Base-by-base conservation (phyloP, 2,888 invertebrate species). In the Pseudococcus viburni region DNA sequence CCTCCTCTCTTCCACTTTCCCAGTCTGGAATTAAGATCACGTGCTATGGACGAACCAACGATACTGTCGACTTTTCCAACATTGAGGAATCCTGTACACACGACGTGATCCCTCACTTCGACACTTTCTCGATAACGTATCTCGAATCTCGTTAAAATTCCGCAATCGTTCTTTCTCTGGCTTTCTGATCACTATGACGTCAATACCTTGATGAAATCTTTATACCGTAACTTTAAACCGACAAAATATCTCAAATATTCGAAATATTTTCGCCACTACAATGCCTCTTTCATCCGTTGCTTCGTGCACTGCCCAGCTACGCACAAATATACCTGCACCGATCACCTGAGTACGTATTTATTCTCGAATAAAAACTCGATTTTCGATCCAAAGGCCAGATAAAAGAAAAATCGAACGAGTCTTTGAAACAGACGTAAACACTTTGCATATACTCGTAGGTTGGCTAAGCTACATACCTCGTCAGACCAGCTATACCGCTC, bases 401-500 rank as follows among this genome's bases (percentile, higher is more conserved):
- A 64, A 59, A 64, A 64, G 19, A 64, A 64, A 64, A 64, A 3
- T 17, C 8, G 64, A 64, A 64, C 64, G 1, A 64, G 22, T 64
- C 22, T 59, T 59, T 4, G 11, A 22, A 22, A 11, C 22, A 3
- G 22, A 22, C 22, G 22, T 22, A 64, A 12, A 64, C 4, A 64
- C 22, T 22, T 15, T 0, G 22, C n/a, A 42, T 42, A 33, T 42
- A 5, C 6, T 39, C 6, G 3, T 39, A 64, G n/a, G n/a, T 59
- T 15, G n/a, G 17, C n/a, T 55, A n/a, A 55, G 7, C 22, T 64
- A 19, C 7, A 19, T 64, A 64, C 22, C 77, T 77, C 39, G 77
- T 77, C 39, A 77, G 77, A 77, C 77, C 77, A 39, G 77, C 77
- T 39, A 77, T 8, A 77, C 77, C 6, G 39, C 77, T 39, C n/a